Evolutionary conservation across 2,888 invertebrate genomes (phyloP), one percentile per base, ranked within the genome.

Genomic region (Prenolepis imparis): DNA sequence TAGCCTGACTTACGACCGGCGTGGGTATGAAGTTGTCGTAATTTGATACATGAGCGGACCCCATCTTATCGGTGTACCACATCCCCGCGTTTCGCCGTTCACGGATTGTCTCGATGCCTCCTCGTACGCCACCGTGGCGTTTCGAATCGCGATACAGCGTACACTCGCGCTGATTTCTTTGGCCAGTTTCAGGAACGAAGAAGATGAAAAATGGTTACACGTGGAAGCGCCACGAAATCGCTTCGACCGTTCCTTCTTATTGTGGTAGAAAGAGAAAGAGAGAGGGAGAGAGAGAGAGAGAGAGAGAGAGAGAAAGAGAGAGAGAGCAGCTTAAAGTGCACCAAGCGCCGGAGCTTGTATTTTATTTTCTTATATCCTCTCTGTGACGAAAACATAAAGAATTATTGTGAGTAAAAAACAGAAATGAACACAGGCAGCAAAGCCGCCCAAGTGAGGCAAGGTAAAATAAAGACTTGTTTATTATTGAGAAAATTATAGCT

Each of bases 291-390:
- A 28, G 28, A 28, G 28, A 28, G 41, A 5, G 18, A 52, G 39
- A 36, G 78, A 80, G 73, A n/a, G n/a, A n/a, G 28, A 28, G 28
- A 28, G 3, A 28, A 3, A 28, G 28, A 28, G 41, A 5, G 18
- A 52, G 39, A 36, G 78, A 80, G 73, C 72, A 48, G 78, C 73
- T 80, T 80, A 80, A 80, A 80, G 57, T 44, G 57, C 72, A 57
- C 41, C 41, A 32, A 78, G 75, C 68, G 36, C 68, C 48, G 24
- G 52, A 67, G 59, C 48, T 80, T 12, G 73, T 72, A 39, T 59
- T 44, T 80, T 41, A 66, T 41, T 80, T 72, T 72, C 59, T 67
- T 48, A 36, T n/a, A 59, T 44, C 44, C 48, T 59, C 72, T 12
- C 24, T 21, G 72, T 21, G 78, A 78, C 21, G 32, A 44, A 39